Conservation (phyloP, 2,113 vertebrate genomes). For the Columba livia region DNA sequence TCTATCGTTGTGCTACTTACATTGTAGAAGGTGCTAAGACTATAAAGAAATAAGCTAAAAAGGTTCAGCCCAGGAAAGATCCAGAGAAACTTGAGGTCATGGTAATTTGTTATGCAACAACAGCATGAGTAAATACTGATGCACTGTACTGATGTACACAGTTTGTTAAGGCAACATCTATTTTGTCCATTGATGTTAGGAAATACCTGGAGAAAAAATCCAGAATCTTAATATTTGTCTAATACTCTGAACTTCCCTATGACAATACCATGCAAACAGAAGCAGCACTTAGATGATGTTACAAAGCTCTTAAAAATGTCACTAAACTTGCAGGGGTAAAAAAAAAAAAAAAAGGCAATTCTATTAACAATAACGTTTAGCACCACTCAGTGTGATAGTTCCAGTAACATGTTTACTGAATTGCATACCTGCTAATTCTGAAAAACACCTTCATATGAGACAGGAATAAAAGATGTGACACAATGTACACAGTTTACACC, state of each 20-base stretch:
- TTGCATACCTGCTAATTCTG: background rate
- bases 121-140: background rate
- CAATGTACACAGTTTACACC: background rate
- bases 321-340: background rate
- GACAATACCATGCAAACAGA: background rate
- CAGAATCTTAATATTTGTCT: background rate
- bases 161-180: background rate
- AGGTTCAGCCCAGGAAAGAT: background rate
- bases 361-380: background rate
- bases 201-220: background rate
- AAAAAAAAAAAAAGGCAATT: background rate
- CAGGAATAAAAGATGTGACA: background rate
- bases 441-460: constrained; percentile 1
- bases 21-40: background rate
- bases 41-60: background rate
- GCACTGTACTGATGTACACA: background rate
- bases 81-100: background rate
- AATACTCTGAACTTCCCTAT: background rate
- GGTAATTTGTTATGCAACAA: background rate
- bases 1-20: background rate
- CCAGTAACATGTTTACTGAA: background rate
- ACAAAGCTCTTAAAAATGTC: background rate
- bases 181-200: background rate
- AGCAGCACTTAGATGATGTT: background rate
- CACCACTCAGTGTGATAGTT: background rate